Percentiles rank a stretch among this genome's conserved stretches.
Evolutionary conservation across 1,140 invertebrate species (phyloP).

Genomic region (Saccostrea cuccullata): DNA sequence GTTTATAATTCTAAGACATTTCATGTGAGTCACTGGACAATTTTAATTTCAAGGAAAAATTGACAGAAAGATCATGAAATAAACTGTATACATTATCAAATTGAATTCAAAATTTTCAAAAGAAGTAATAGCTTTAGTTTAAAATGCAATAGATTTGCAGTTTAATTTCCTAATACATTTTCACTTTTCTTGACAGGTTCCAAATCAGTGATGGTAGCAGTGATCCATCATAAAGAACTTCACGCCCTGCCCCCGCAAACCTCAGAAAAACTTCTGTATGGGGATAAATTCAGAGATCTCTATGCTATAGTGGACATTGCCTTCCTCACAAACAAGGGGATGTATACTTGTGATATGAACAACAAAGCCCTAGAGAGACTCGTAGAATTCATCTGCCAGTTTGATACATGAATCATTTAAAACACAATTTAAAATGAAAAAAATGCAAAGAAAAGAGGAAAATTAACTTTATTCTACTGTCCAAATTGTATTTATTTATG

Average conservation of each 20-base stretch:
- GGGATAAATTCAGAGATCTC: constrained; percentile 51
- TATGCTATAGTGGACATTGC: constrained; percentile 57
- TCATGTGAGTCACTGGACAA: too few relatives aligned
- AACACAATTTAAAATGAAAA: not conserved
- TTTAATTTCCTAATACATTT: too few relatives aligned
- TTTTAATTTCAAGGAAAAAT: too few relatives aligned
- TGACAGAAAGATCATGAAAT: too few relatives aligned
- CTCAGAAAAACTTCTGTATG: constrained; percentile 53
- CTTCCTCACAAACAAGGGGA: constrained; percentile 52
- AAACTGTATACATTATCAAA: too few relatives aligned
- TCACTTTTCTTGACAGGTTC: constrained; percentile 26
- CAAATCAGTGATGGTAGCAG: constrained; percentile 36
- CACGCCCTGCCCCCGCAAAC: constrained; percentile 52
- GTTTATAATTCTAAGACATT: too few relatives aligned
- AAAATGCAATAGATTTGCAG: too few relatives aligned
- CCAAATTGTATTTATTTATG: too few relatives aligned
- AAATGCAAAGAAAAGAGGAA: too few relatives aligned
- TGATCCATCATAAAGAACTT: constrained; percentile 59
- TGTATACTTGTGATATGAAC: constrained; percentile 59
- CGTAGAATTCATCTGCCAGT: not conserved
- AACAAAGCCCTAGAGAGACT: constrained; percentile 32
- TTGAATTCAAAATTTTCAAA: too few relatives aligned
- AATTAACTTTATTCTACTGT: too few relatives aligned
- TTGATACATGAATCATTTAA: not conserved
- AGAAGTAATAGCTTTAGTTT: too few relatives aligned